phyloP scores from a whole-genome alignment of 1,140 invertebrate genomes.

The Melanaphis sacchari region DNA sequence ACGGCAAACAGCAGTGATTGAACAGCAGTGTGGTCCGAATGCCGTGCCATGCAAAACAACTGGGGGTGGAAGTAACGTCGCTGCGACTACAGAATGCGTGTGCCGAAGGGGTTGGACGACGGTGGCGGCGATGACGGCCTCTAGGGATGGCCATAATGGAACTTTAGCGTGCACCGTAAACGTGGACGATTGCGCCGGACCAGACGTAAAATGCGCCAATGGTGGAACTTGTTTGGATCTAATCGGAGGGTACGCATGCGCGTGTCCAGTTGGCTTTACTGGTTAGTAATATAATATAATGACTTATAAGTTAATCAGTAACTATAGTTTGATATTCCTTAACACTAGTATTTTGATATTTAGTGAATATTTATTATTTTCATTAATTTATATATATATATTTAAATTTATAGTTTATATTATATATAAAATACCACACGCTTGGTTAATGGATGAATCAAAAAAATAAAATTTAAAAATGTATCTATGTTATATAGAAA shows the following conservation, averaged over 20 bases:
- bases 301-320: too few relatives aligned
- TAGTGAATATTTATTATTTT: too few relatives aligned
- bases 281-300: conserved; percentile 65
- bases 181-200: conserved; percentile 84
- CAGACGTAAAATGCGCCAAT: conserved; percentile 76
- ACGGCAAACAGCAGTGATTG: not conserved
- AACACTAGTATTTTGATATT: too few relatives aligned
- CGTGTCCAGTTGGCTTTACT: conserved; percentile 81
- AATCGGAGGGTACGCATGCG: conserved; percentile 82
- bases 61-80: conserved; percentile 60
- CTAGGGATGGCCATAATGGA: not conserved
- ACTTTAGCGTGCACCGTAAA: conserved; percentile 77
- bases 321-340: too few relatives aligned
- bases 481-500: too few relatives aligned
- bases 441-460: too few relatives aligned
- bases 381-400: too few relatives aligned
- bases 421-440: too few relatives aligned
- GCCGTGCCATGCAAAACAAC: conserved; percentile 1
- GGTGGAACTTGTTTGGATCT: conserved; percentile 87
- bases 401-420: too few relatives aligned
- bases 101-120: conserved; percentile 86
- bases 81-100: conserved; percentile 75
- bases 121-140: conserved; percentile 69
- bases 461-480: too few relatives aligned
- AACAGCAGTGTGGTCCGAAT: conserved; percentile 16